phyloP scores from a whole-genome alignment of 2,888 invertebrate genomes.

The Cosmia pyralina region DNA sequence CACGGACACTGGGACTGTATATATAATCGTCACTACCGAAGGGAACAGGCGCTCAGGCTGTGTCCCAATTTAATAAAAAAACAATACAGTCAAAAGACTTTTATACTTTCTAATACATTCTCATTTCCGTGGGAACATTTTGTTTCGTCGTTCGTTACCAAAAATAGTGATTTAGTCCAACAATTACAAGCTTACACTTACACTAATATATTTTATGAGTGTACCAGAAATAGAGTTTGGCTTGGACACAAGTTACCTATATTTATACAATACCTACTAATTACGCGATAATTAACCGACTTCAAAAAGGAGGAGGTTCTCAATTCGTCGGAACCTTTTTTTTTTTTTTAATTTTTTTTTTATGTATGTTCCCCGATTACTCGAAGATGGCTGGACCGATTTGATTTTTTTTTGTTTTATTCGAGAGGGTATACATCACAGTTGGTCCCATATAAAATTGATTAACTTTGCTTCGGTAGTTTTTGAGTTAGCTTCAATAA shows the following conservation, averaged over 20 bases:
- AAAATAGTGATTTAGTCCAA: slow-evolving; percentile 44
- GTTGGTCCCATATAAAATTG: no score
- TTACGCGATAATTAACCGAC: no score
- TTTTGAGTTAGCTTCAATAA: no score
- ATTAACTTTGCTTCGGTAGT: no score
- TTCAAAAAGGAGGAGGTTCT: no score
- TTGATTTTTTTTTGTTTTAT: no score
- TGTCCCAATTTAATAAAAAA: slow-evolving; percentile 6
- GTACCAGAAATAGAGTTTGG: slow-evolving; percentile 56
- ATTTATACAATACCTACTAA: no score
- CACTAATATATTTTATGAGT: slow-evolving; percentile 53
- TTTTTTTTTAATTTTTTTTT: no score
- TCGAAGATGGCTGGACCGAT: no score
- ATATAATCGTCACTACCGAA: neutral
- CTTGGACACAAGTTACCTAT: slow-evolving; percentile 35
- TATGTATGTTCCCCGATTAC: no score
- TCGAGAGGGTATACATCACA: no score
- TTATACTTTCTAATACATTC: slow-evolving; percentile 29
- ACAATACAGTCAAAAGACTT: neutral
- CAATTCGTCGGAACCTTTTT: no score
- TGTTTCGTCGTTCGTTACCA: slow-evolving; percentile 31
- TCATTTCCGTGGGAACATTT: slow-evolving; percentile 45
- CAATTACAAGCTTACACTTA: slow-evolving; percentile 38
- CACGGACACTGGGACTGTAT: neutral
- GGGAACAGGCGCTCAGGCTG: neutral